These are phyloP conservation scores for Manis javanica DNA, from an alignment of 2,797 vertebrate species.

Conservation along the genomic window DNA sequence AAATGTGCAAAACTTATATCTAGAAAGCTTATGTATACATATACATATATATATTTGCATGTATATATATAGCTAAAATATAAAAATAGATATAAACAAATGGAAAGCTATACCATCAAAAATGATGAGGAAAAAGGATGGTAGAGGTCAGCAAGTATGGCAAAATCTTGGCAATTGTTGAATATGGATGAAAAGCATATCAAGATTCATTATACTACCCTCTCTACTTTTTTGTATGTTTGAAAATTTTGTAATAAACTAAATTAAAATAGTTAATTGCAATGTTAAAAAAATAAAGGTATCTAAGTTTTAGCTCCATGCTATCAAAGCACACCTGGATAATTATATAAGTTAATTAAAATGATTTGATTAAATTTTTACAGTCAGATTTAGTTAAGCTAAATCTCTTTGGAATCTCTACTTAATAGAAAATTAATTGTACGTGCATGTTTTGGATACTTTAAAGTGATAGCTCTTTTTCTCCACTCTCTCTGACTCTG, in stretches of 20 bases:
- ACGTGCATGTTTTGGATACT: background rate
- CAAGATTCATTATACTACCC: background rate
- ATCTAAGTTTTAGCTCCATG: slow-evolving; percentile 70
- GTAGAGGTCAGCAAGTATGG: background rate
- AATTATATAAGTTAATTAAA: slow-evolving; percentile 82
- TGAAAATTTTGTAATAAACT: slow-evolving; percentile 48
- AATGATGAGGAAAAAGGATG: background rate
- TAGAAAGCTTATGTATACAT: background rate
- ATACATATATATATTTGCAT: background rate
- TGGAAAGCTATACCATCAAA: background rate
- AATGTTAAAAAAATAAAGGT: slow-evolving; percentile 42
- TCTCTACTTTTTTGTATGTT: background rate
- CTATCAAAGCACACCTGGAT: slow-evolving; percentile 76
- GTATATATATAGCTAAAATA: background rate
- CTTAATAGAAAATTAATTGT: slow-evolving; percentile 65
- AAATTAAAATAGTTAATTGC: slow-evolving; percentile 57
- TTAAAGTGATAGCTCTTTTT: background rate
- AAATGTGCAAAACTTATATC: background rate
- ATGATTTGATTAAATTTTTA: slow-evolving; percentile 73
- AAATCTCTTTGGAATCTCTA: slow-evolving; percentile 73
- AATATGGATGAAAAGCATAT: background rate
- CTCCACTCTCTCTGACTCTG: background rate
- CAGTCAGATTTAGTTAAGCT: slow-evolving; percentile 69
- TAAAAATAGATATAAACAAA: background rate
- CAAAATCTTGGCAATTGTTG: background rate